A percentile compares a stretch with the other conserved stretches of the same genome.
Conservation (phyloP, 30 jellyfish, hydroid and myxozoan species). For the Pseudorhiza aurosa region DNA sequence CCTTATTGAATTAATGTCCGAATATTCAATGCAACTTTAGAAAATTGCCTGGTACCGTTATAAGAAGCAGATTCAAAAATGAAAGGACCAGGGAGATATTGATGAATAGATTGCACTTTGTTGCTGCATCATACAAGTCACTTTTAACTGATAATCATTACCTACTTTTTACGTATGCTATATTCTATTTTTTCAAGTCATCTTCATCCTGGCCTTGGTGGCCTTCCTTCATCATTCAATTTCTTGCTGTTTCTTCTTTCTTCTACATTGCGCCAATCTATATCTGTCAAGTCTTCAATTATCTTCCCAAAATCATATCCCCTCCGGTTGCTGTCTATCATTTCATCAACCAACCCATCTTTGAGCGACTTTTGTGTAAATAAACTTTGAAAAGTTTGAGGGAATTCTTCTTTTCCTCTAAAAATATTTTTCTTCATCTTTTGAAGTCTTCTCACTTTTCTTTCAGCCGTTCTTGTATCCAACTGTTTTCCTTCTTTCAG, state of each 20-base stretch:
- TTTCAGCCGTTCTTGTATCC: neutral
- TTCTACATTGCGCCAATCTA: neutral
- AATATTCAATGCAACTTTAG: no score
- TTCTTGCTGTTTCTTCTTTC: constrained; percentile 9
- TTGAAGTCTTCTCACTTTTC: neutral
- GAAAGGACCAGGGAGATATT: no score
- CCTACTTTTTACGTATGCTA: no score
- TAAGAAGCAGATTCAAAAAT: no score
- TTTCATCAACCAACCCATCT: neutral
- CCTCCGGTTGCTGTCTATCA: neutral
- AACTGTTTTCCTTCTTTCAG: neutral
- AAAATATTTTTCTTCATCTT: neutral
- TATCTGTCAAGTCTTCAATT: constrained; percentile 19
- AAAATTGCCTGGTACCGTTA: no score
- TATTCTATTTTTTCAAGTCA: no score
- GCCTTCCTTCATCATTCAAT: constrained; percentile 12
- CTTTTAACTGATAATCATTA: no score
- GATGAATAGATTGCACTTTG: no score
- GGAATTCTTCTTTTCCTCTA: constrained; percentile 5
- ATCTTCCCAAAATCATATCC: neutral
- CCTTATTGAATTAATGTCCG: no score
- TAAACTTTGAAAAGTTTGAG: constrained; percentile 63
- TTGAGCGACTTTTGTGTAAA: constrained; percentile 9
- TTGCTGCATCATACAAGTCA: no score
- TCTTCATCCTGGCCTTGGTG: constrained; percentile 32